phyloP scores from a whole-genome alignment of 2,113 vertebrate genomes.

The Clarias batrachus region DNA sequence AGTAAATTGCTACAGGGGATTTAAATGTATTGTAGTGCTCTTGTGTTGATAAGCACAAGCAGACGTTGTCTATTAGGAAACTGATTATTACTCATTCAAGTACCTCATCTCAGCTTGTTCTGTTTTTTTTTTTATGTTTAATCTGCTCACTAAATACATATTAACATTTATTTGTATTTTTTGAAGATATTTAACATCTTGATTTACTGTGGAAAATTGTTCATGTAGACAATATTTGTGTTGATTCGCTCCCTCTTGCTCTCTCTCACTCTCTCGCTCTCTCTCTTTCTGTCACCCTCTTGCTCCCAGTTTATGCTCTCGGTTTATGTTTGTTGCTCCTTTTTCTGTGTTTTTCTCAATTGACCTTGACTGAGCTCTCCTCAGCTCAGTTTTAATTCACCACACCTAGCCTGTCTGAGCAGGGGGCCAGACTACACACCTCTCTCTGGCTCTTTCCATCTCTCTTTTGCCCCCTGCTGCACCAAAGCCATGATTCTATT shows the following conservation, averaged over 20 bases:
- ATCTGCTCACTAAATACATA: not conserved
- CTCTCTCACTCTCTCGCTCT: too few species aligned
- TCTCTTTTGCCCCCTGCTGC: conserved; percentile 39
- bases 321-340: conserved; percentile 14
- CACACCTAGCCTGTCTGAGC: conserved; percentile 27
- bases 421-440: conserved; percentile 38
- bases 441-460: conserved; percentile 25
- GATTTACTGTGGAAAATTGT: not conserved
- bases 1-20: conserved; percentile 18
- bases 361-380: conserved; percentile 54
- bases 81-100: not conserved
- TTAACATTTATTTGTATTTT: not conserved
- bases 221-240: too few species aligned
- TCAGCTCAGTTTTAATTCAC: conserved; percentile 46
- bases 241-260: not conserved
- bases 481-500: conserved; percentile 54
- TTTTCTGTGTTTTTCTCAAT: conserved; percentile 23
- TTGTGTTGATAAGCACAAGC: conserved; percentile 16
- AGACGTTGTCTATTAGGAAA: conserved; percentile 3
- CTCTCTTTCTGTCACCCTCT: not conserved
- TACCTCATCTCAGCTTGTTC: not conserved
- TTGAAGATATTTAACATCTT: not conserved
- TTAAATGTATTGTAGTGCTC: conserved; percentile 7
- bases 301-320: not conserved
- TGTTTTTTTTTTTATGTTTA: not conserved